Evolutionary conservation across 1,140 invertebrate species (phyloP).

Genomic region (Mactra quadrangularis): DNA sequence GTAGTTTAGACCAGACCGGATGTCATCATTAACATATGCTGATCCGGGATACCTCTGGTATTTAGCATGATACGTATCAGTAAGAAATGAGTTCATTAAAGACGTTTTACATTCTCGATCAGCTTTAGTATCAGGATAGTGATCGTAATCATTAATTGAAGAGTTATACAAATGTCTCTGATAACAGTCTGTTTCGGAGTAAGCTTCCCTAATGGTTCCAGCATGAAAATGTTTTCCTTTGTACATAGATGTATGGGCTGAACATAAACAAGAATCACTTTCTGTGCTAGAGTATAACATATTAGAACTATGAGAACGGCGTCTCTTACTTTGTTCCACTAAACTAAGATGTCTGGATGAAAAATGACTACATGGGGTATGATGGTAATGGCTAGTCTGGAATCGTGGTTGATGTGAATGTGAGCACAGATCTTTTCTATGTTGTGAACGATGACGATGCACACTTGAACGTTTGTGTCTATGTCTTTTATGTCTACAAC

Average conservation of each 20-base stretch:
- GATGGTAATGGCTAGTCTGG: too few species aligned
- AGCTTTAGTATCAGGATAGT: not conserved
- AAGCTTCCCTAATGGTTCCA: not conserved
- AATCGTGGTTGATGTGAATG: too few species aligned
- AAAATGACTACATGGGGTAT: too few species aligned
- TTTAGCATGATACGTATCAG: conserved; percentile 23
- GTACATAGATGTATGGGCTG: not conserved
- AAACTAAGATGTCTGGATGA: too few species aligned
- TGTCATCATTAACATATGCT: not conserved
- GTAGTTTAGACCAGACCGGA: not conserved
- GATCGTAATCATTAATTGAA: too few species aligned
- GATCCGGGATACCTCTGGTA: not conserved
- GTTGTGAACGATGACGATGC: not conserved
- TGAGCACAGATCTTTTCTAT: too few species aligned
- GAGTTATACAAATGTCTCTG: too few species aligned
- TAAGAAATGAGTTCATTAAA: conserved; percentile 44
- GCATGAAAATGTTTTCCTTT: not conserved
- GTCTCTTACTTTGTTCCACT: too few species aligned
- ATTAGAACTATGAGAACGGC: too few species aligned
- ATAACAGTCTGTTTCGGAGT: conserved; percentile 2
- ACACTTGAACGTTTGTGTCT: not conserved
- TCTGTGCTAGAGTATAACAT: conserved; percentile 28
- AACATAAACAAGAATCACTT: conserved; percentile 39
- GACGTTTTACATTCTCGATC: conserved; percentile 15
- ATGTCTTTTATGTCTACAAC: conserved; percentile 11